phyloP scores from a whole-genome alignment of 2,888 invertebrate genomes.

The Tipula confusa region DNA sequence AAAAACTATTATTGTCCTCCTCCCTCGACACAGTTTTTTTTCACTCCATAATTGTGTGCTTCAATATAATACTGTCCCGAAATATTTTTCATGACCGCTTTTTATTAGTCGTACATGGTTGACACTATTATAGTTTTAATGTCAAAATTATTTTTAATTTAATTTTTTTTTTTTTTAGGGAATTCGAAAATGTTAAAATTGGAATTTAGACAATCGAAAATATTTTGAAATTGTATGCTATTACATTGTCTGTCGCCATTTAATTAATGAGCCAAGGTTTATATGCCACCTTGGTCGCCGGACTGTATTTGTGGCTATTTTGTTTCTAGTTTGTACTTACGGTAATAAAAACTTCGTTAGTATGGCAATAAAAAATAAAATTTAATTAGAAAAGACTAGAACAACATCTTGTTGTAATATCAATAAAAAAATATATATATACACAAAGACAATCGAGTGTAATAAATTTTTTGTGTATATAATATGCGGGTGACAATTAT shows the following conservation, averaged over 20 bases:
- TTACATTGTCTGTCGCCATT: not conserved
- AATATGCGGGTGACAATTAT: not conserved
- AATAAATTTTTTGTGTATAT: not conserved
- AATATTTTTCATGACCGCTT: not conserved
- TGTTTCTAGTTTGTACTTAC: not conserved
- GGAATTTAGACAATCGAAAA: not conserved
- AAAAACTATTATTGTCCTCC: not conserved
- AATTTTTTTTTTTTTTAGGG: not conserved
- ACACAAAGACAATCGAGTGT: not conserved
- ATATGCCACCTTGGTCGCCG: not conserved
- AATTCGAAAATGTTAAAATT: not conserved
- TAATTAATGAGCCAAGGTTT: not conserved
- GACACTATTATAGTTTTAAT: not conserved
- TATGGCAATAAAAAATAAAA: not conserved
- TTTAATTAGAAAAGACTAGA: not conserved
- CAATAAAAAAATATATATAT: too few species aligned
- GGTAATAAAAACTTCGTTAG: not conserved
- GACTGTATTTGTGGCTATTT: not conserved
- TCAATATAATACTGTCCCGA: not conserved
- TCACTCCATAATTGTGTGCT: too few species aligned
- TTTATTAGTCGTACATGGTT: not conserved
- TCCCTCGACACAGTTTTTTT: not conserved
- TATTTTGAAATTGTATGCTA: not conserved
- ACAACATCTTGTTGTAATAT: not conserved
- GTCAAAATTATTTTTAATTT: not conserved